Percentiles rank a stretch among this genome's conserved stretches.
Conservation (phyloP, 2,888 invertebrate species). For the Leuctra nigra region DNA sequence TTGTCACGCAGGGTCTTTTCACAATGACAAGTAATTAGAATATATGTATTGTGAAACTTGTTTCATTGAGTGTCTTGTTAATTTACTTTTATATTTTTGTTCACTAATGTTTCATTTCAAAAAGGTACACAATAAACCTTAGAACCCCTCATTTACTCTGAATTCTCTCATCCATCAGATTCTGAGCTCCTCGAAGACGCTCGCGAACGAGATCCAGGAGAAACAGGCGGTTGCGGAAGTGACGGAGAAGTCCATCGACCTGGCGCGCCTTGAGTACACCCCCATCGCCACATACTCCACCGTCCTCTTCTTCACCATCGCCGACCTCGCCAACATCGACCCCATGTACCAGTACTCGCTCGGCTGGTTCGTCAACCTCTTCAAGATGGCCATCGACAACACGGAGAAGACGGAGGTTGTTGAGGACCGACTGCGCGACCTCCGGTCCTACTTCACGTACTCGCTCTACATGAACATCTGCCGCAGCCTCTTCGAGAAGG, state of each 20-base stretch:
- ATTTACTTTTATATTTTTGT: no score
- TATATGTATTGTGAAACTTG: no score
- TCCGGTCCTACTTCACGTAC: conserved; percentile 78
- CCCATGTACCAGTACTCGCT: conserved; percentile 97
- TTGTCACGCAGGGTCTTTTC: no score
- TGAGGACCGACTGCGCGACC: conserved; percentile 59
- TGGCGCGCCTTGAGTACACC: conserved; percentile 76
- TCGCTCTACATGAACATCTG: conserved; percentile 88
- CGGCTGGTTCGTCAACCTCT: conserved; percentile 88
- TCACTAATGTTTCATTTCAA: no score
- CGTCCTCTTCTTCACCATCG: conserved; percentile 84
- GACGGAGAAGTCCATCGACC: conserved; percentile 86
- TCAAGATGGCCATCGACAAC: conserved; percentile 77
- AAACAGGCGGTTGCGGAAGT: conserved; percentile 86
- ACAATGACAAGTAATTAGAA: no score
- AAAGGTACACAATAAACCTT: no score
- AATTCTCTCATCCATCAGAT: no score
- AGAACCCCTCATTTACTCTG: no score
- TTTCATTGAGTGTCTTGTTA: no score
- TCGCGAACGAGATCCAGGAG: conserved; percentile 85
- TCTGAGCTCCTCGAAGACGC: conserved; percentile 80
- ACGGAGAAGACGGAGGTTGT: conserved; percentile 81
- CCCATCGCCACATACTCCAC: conserved; percentile 87
- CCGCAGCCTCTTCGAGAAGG: conserved; percentile 90
- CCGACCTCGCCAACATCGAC: conserved; percentile 83